Evolutionary conservation across 2,113 vertebrate species (phyloP).

Genomic region (Anthoscopus minutus): DNA sequence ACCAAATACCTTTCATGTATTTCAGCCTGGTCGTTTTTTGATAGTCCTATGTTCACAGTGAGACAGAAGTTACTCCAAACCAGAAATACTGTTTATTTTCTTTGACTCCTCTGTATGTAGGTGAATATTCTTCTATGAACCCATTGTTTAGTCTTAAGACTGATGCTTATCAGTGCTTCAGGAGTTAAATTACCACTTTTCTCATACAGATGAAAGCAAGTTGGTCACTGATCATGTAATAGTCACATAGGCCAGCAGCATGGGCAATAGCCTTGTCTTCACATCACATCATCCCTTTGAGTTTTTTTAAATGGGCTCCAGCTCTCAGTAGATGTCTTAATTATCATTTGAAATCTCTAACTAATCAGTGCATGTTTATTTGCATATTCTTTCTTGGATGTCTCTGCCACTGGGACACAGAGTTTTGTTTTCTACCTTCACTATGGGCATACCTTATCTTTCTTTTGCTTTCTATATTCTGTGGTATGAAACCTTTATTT

Average conservation of each 20-base stretch:
- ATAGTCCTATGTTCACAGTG: not conserved
- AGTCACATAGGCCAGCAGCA: not conserved
- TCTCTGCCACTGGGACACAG: not conserved
- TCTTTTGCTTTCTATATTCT: not conserved
- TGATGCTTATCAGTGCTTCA: not conserved
- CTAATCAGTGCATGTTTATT: not conserved
- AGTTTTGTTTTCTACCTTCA: not conserved
- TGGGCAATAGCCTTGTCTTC: not conserved
- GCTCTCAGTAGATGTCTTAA: not conserved
- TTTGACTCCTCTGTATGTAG: not conserved
- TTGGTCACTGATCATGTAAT: not conserved
- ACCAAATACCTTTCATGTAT: not conserved
- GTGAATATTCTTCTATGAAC: not conserved
- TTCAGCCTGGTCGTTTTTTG: not conserved
- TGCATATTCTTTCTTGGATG: not conserved
- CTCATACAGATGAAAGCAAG: not conserved
- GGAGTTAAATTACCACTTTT: not conserved
- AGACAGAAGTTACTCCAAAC: not conserved
- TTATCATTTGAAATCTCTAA: not conserved
- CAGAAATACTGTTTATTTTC: not conserved
- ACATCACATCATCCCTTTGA: not conserved
- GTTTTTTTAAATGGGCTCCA: not conserved
- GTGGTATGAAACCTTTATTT: not conserved
- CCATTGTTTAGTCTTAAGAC: not conserved
- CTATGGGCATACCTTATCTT: fast-evolving